These are phyloP conservation scores for Neodiprion pinetum DNA, from an alignment of 1,140 invertebrate species.

Conservation along the genomic window DNA sequence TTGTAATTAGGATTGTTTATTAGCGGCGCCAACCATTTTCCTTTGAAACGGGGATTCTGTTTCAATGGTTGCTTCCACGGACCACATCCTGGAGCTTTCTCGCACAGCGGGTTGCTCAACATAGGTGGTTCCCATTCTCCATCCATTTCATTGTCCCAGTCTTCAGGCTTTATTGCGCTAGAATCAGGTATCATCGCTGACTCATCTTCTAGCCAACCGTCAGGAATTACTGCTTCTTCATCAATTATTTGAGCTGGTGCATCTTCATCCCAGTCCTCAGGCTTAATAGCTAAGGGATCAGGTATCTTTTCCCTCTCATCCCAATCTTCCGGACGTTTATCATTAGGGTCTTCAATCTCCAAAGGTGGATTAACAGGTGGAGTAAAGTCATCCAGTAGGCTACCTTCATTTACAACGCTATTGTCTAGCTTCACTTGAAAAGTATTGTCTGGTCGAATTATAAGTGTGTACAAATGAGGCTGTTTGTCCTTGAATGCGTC, in stretches of 20 bases:
- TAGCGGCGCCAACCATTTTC: constrained; percentile 88
- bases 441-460: constrained; percentile 88
- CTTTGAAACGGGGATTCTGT: constrained; percentile 91
- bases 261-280: constrained; percentile 95
- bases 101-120: constrained; percentile 90
- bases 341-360: constrained; percentile 94
- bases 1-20: constrained; percentile 95
- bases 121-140: constrained; percentile 97
- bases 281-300: constrained; percentile 86
- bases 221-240: constrained; percentile 85
- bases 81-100: constrained; percentile 87
- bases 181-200: constrained; percentile 88
- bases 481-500: constrained; percentile 94
- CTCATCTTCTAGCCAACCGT: constrained; percentile 95
- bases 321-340: constrained; percentile 93
- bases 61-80: constrained; percentile 86
- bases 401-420: constrained; percentile 85
- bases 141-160: constrained; percentile 99
- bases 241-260: constrained; percentile 91
- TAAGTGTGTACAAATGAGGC: constrained; percentile 93
- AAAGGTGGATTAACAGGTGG: constrained; percentile 95
- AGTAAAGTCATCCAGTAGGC: constrained; percentile 86
- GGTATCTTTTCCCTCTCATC: constrained; percentile 97
- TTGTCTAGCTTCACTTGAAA: constrained; percentile 77
- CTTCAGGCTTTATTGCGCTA: constrained; percentile 84